phyloP scores from a whole-genome alignment of 64 coral and sea anemone species.

The Astreopora myriophthalma region DNA sequence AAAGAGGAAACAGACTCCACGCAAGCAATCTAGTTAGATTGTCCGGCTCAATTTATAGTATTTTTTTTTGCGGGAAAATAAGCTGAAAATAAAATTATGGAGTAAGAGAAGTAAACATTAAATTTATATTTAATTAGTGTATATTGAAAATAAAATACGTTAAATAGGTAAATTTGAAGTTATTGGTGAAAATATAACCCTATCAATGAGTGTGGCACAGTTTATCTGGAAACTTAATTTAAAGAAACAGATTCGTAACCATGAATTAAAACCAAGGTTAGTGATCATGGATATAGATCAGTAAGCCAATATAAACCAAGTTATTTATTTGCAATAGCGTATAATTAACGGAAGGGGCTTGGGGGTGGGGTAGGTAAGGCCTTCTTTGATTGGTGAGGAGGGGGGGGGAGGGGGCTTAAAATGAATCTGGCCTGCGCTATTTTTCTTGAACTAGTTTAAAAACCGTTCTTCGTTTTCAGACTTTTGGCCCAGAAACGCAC shows the following conservation, averaged over 20 bases:
- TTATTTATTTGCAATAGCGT: no score
- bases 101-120: neutral
- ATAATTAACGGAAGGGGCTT: no score
- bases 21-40: neutral
- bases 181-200: neutral
- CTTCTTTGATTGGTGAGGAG: no score
- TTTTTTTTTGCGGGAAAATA: neutral
- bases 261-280: neutral
- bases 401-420: no score
- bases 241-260: neutral
- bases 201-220: neutral
- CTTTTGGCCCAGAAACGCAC: no score
- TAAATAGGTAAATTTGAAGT: neutral
- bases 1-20: neutral
- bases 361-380: no score
- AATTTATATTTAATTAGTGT: neutral
- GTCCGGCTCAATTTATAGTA: neutral
- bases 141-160: neutral
- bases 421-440: no score
- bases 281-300: no score
- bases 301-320: no score
- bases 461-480: no score
- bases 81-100: neutral
- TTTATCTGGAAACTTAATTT: neutral
- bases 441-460: no score